Percentiles rank a stretch among this genome's conserved stretches.
Evolutionary conservation across 2,113 vertebrate genomes (phyloP).

Genomic region (Phylloscopus trochiloides): DNA sequence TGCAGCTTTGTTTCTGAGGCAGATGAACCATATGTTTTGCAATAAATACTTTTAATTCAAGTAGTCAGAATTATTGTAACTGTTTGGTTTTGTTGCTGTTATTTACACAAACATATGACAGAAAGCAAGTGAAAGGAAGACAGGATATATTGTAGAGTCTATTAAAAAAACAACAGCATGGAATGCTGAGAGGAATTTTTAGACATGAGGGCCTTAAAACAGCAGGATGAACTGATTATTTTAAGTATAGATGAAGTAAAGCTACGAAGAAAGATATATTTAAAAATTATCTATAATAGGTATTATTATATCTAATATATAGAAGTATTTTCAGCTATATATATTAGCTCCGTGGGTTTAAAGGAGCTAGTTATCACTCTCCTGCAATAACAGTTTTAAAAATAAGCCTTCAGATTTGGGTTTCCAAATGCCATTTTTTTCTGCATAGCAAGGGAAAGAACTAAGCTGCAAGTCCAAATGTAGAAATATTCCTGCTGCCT

Average conservation of each 20-base stretch:
- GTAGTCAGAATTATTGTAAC: not conserved
- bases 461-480: not conserved
- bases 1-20: conserved; percentile 11
- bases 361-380: not conserved
- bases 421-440: not conserved
- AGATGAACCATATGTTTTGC: not conserved
- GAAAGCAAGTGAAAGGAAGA: not conserved
- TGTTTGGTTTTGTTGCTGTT: not conserved
- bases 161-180: not conserved
- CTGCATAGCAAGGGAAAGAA: not conserved
- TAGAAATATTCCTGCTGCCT: not conserved
- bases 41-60: conserved; percentile 30
- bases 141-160: not conserved
- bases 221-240: not conserved
- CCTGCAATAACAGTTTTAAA: not conserved
- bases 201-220: not conserved
- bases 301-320: not conserved
- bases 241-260: not conserved
- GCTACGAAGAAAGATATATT: not conserved
- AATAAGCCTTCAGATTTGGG: not conserved
- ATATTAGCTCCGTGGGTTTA: not conserved
- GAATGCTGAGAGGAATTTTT: not conserved
- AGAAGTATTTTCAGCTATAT: not conserved
- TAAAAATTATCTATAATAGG: not conserved
- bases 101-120: not conserved